Base-by-base conservation (phyloP, 53 echinoderm and acorn worm species). In the Astropecten irregularis region DNA sequence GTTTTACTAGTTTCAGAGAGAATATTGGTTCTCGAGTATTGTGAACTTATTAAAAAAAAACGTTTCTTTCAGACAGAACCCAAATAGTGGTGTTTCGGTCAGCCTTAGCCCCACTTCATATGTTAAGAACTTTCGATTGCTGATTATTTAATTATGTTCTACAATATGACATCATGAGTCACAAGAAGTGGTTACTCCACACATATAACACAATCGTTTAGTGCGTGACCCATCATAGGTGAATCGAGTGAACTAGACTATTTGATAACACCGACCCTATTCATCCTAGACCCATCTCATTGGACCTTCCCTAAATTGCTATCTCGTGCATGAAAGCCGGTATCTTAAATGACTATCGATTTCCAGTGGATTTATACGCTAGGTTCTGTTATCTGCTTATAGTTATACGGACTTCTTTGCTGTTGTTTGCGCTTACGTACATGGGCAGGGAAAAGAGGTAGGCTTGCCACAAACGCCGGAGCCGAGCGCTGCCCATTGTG, bases 331-430 rank as follows among this genome's bases (percentile, higher is more conserved):
- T 34, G 33, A 73, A 72, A 73, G 31, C 23, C 55, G 54, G 35
- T 36, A 27, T 73, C 73, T 54, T 73, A 37, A 73, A 73, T 36
- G 73, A 73, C 55, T 57, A 74, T 74, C 57, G 74, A 74, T 74
- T 35, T 27, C 22, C 38, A 34, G n/a, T 26, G 1, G 6, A 37
- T 29, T 4, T 64, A 19, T n/a, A 16, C 13, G 18, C 21, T 20
- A 58, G 28, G 25, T 27, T 25, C 28, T 58, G 58, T 58, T 52
- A 52, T 52, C 19, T 52, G 3, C 52, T 16, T 52, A 52, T 18
- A 16, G 19, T n/a, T n/a, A n/a, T n/a, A 42, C 42, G 42, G 52
- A 15, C 52, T 52, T 25, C 28, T 6, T 58, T 23, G 4, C 13
- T 22, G 6, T 58, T 29, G 28, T n/a, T n/a, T n/a, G n/a, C n/a